Conservation (phyloP, 1,140 invertebrate species). For the Araneus ventricosus region DNA sequence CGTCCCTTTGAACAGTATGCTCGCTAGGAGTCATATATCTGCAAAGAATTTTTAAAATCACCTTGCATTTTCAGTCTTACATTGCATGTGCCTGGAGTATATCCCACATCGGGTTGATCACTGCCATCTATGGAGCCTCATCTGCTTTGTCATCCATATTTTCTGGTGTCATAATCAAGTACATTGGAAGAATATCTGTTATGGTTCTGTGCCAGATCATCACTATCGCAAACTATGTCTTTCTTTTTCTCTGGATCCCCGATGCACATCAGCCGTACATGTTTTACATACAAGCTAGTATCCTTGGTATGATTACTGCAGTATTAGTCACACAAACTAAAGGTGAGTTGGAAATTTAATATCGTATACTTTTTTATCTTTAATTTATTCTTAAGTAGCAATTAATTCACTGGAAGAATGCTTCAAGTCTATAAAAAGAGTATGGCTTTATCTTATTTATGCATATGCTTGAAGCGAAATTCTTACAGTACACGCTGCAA, state of each 20-base stretch:
- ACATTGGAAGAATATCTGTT: constrained; percentile 92
- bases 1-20: no score
- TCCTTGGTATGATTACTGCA: constrained; percentile 97
- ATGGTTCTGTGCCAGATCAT: constrained; percentile 89
- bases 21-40: no score
- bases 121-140: constrained; percentile 95
- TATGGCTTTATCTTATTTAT: no score
- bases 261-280: constrained; percentile 88
- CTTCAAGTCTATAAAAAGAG: no score
- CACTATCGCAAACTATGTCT: constrained; percentile 87
- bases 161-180: constrained; percentile 95
- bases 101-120: constrained; percentile 94
- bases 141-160: constrained; percentile 93
- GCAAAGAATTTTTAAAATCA: no score
- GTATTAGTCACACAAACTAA: constrained; percentile 95
- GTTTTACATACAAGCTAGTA: constrained; percentile 93
- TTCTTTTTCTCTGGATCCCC: constrained; percentile 92
- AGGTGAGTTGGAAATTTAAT: background rate
- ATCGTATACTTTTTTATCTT: background rate
- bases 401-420: no score
- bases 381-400: no score
- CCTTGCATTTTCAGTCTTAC: constrained; percentile 86
- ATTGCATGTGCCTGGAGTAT: constrained; percentile 95
- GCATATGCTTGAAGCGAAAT: no score
- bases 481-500: no score